Evolutionary conservation across 2,113 vertebrate species (phyloP), one percentile per base, ranked within the genome.

Genomic region (Brevimyrus niger): DNA sequence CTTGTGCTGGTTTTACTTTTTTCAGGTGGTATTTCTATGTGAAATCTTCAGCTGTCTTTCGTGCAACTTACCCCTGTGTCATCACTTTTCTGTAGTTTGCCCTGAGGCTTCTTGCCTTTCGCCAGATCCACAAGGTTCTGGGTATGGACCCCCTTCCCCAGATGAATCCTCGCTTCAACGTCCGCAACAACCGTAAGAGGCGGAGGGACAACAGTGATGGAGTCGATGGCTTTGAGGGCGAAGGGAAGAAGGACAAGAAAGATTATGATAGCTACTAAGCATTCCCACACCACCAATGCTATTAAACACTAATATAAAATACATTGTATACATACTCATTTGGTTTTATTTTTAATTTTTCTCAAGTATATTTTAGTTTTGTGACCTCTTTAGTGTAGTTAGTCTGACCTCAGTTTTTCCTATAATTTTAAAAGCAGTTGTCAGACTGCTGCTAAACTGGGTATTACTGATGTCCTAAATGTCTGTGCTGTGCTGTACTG

Each of bases 231-330:
- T 99, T 99, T 87, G 98, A 99, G 96, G 98, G 97, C 1, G 98
- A 99, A 89, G 98, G 98, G 6, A 99, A 99, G 90, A 99, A 99
- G 92, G 98, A 99, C 95, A 99, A 99, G 95, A 99, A 99, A 88
- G 98, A 99, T 95, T 98, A 97, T 61, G 98, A 99, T 89, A 97
- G 95, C 94, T 97, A 97, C 91, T 98, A 96, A 96, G 80, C 69
- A 27, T 51, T 65, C 11, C 21, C 44, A n/a, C 50, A 38, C 46
- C n/a, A 80, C 31, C 6, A 0, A 42, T 19, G 6, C 76, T 17
- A 31, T 17, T 19, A 61, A 27, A 58, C 50, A 85, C 88, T 89
- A 61, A 85, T 84, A 53, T 44, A 58, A 84, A 84, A 15, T 61
- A 88, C 48, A 53, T 76, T 89, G 50, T 82, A 83, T 84, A 44